Evolutionary conservation across 1,140 invertebrate genomes (phyloP).

Genomic region (Planococcus citri): DNA sequence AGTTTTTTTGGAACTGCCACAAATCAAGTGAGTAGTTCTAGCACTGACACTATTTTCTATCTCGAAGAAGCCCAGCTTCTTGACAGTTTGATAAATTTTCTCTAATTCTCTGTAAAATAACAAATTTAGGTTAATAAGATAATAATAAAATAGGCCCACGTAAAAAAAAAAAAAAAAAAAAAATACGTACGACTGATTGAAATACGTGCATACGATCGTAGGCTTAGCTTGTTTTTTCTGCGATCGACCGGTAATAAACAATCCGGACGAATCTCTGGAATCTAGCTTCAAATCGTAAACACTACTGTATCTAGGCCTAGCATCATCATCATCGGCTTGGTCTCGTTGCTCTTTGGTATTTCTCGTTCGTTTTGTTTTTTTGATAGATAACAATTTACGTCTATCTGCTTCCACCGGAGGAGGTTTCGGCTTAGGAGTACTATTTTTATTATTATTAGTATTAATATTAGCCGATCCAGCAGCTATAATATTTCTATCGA

Average conservation of each 20-base stretch:
- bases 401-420: neutral
- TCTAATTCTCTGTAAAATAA: constrained; percentile 27
- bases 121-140: constrained; percentile 10
- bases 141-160: neutral
- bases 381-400: neutral
- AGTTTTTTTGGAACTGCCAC: constrained; percentile 38
- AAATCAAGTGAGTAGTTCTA: constrained; percentile 41
- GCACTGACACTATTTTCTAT: constrained; percentile 37
- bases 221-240: constrained; percentile 19
- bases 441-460: too few species aligned
- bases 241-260: neutral
- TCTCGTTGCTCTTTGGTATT: neutral
- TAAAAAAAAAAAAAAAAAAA: neutral
- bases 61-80: constrained; percentile 36
- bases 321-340: neutral
- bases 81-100: constrained; percentile 31
- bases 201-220: constrained; percentile 29
- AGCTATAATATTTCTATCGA: neutral
- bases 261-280: neutral
- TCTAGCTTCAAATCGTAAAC: neutral
- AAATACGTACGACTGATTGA: constrained; percentile 28
- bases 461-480: too few species aligned
- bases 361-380: neutral
- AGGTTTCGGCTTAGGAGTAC: neutral
- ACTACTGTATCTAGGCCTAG: neutral